These are phyloP conservation scores for Phalacrocorax pelagicus DNA, from an alignment of 2,113 vertebrate genomes.

Conservation along the genomic window DNA sequence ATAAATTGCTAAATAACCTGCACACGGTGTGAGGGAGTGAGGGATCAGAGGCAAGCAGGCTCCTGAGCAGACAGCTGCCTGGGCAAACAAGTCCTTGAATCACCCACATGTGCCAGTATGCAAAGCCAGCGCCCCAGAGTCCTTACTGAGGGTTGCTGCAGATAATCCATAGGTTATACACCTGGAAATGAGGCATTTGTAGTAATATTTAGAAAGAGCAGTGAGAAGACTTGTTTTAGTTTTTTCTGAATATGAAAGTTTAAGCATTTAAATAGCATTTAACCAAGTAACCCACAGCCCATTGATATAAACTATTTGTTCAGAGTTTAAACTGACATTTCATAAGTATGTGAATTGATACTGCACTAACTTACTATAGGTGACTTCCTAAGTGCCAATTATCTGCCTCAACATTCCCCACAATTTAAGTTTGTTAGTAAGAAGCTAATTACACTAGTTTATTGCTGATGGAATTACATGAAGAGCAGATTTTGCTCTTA, in stretches of 20 bases:
- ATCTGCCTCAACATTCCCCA: constrained; percentile 78
- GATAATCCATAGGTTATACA: background rate
- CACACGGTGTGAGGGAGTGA: background rate
- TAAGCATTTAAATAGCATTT: constrained; percentile 58
- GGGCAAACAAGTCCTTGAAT: background rate
- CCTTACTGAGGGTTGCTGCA: background rate
- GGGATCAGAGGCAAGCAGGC: background rate
- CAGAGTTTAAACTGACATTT: constrained; percentile 72
- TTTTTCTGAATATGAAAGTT: constrained; percentile 18
- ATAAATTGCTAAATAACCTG: background rate
- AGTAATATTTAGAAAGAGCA: background rate
- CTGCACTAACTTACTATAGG: constrained; percentile 65
- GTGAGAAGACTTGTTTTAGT: background rate
- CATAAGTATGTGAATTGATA: constrained; percentile 75
- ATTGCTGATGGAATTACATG: constrained; percentile 81
- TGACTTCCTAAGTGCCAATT: constrained; percentile 79
- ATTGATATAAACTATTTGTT: constrained; percentile 65
- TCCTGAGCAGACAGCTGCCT: background rate
- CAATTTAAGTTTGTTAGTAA: constrained; percentile 80
- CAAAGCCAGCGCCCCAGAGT: background rate
- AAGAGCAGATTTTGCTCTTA: constrained; percentile 76
- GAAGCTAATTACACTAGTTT: constrained; percentile 83
- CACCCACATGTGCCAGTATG: fast-evolving
- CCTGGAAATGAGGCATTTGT: background rate
- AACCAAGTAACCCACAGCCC: constrained; percentile 53